Evolutionary conservation across 2,113 vertebrate genomes (phyloP).

Genomic region (Alethe castanea): DNA sequence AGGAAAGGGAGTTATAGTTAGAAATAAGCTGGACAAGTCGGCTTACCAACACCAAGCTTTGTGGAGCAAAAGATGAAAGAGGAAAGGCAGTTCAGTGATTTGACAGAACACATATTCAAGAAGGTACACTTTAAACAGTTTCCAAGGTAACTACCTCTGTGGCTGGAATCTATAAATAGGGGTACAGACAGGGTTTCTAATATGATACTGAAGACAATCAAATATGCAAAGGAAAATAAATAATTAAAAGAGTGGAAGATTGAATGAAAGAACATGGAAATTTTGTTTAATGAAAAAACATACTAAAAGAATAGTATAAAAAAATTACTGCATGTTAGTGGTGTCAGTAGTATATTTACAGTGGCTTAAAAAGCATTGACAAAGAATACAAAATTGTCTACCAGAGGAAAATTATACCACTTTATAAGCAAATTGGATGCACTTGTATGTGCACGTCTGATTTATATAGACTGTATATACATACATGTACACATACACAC

Average conservation of each 20-base stretch:
- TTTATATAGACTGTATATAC: not conserved
- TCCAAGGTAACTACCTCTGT: slow-evolving; percentile 63
- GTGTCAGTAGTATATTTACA: not conserved
- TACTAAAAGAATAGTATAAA: not conserved
- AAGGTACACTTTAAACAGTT: slow-evolving; percentile 58
- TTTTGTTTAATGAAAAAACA: not conserved
- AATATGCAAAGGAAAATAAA: not conserved
- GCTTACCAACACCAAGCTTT: not conserved
- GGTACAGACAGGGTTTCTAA: not conserved
- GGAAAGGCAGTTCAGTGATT: slow-evolving; percentile 6
- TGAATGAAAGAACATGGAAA: not conserved
- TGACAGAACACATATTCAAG: slow-evolving; percentile 36
- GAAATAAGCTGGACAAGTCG: not conserved
- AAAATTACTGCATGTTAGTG: not conserved
- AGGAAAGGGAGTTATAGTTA: not conserved
- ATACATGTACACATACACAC: not conserved
- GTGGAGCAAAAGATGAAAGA: not conserved
- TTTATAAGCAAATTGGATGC: not conserved
- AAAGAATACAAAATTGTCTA: not conserved
- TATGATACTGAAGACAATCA: not conserved
- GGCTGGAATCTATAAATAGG: slow-evolving; percentile 41
- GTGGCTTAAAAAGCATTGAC: not conserved
- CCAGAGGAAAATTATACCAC: not conserved
- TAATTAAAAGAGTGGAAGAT: not conserved
- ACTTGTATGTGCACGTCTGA: not conserved